These are phyloP conservation scores for Anthophora plumipes DNA, from an alignment of 2,888 invertebrate genomes.

Conservation along the genomic window DNA sequence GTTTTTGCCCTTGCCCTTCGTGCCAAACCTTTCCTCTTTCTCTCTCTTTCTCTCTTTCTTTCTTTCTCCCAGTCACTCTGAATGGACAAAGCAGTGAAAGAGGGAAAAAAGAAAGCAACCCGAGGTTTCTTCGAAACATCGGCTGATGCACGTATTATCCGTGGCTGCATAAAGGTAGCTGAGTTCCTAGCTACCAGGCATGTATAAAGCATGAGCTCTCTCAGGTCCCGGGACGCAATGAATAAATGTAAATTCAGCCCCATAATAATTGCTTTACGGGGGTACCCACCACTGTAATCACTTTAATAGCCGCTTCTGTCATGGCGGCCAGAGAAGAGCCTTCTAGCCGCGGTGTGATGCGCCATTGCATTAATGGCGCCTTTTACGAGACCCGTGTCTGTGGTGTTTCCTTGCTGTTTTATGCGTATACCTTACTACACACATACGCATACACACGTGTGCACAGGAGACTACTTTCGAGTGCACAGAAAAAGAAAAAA, in stretches of 20 bases:
- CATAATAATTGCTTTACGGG: constrained; percentile 81
- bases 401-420: constrained; percentile 11
- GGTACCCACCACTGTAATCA: constrained; percentile 79
- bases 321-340: constrained; percentile 56
- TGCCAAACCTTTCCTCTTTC: neutral
- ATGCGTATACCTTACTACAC: neutral
- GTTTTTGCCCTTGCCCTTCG: neutral
- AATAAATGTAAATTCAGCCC: constrained; percentile 82
- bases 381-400: constrained; percentile 61
- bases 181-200: constrained; percentile 76
- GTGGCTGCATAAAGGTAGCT: constrained; percentile 68
- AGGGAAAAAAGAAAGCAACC: neutral
- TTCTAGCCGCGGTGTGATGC: constrained; percentile 64
- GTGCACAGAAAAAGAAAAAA: neutral
- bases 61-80: neutral
- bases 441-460: neutral
- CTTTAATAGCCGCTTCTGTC: constrained; percentile 81
- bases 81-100: neutral
- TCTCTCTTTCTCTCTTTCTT: neutral
- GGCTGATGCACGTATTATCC: constrained; percentile 72
- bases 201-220: constrained; percentile 77
- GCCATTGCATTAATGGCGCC: constrained; percentile 66
- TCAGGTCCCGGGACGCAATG: constrained; percentile 71
- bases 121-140: constrained; percentile 49
- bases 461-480: neutral